A percentile compares a stretch with the other conserved stretches of the same genome.
Conservation (phyloP, 35 echinoderm and acorn worm species). For the Patiria miniata region DNA sequence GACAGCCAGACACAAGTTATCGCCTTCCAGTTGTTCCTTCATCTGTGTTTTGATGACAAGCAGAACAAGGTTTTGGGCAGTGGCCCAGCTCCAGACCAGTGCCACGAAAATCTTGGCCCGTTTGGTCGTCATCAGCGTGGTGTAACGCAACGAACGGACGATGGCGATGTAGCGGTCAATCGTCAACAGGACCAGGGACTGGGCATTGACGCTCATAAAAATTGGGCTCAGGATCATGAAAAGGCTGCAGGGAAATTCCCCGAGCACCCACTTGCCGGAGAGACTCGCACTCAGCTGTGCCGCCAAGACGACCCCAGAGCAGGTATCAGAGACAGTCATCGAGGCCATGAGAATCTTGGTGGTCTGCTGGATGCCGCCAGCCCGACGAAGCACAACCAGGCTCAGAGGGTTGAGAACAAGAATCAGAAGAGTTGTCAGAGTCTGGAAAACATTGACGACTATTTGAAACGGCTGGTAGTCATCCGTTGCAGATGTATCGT, state of each 20-base stretch:
- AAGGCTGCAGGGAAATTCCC: background rate
- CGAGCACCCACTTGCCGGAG: background rate
- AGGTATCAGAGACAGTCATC: background rate
- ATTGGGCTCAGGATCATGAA: no score
- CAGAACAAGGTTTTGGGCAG: background rate
- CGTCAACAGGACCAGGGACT: background rate
- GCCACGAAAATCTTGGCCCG: background rate
- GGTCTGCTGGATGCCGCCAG: background rate
- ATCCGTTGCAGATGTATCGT: no score
- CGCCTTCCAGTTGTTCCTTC: background rate
- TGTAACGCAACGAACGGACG: background rate
- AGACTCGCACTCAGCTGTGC: background rate
- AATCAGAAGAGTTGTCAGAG: background rate
- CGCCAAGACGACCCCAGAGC: background rate
- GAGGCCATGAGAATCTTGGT: background rate
- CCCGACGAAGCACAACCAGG: background rate
- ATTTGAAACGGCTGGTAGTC: no score
- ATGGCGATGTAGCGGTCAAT: conserved; percentile 8
- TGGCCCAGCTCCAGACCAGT: background rate
- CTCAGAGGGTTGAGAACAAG: background rate
- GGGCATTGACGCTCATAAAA: background rate
- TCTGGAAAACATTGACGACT: background rate
- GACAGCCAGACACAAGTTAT: no score
- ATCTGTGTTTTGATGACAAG: background rate
- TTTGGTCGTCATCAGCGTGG: conserved; percentile 13